Evolutionary conservation across 2,888 invertebrate genomes (phyloP).

Genomic region (Ischnura elegans): DNA sequence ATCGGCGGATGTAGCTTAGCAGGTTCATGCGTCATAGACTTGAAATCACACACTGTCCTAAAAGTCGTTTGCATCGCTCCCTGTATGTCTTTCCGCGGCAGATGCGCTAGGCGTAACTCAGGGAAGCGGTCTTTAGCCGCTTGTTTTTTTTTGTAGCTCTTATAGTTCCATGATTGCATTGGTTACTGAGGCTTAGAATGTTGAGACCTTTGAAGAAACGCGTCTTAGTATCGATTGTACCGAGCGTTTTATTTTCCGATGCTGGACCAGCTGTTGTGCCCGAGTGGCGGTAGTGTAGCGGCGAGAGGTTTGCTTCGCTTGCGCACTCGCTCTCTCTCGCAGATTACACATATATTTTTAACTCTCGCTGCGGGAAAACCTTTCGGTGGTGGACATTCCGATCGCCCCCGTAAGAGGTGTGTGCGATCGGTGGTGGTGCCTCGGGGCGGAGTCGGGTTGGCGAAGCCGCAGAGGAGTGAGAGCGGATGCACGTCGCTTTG

Average conservation of each 20-base stretch:
- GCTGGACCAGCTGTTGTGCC: not conserved
- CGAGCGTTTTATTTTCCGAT: constrained; percentile 4
- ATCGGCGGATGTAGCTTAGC: too few relatives aligned
- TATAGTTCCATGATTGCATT: too few relatives aligned
- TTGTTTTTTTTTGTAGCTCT: not conserved
- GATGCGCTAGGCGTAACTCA: not conserved
- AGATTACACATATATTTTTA: not conserved
- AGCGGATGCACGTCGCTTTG: too few relatives aligned
- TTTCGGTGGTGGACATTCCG: constrained; percentile 9
- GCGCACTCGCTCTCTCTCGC: not conserved
- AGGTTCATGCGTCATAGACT: too few relatives aligned
- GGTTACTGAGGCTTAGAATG: too few relatives aligned
- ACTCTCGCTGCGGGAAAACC: not conserved
- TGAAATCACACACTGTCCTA: too few relatives aligned
- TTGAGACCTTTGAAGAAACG: too few relatives aligned
- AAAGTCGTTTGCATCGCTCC: not conserved
- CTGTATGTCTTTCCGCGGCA: not conserved
- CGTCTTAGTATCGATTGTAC: not conserved
- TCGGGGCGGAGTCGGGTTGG: too few relatives aligned
- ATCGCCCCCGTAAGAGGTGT: constrained; percentile 26
- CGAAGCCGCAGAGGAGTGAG: too few relatives aligned
- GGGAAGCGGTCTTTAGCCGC: not conserved
- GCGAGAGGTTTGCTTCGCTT: not conserved
- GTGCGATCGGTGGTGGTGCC: not conserved
- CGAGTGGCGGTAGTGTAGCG: not conserved